phyloP scores from a whole-genome alignment of 2,797 vertebrate species.

The Sebastes reedi region DNA sequence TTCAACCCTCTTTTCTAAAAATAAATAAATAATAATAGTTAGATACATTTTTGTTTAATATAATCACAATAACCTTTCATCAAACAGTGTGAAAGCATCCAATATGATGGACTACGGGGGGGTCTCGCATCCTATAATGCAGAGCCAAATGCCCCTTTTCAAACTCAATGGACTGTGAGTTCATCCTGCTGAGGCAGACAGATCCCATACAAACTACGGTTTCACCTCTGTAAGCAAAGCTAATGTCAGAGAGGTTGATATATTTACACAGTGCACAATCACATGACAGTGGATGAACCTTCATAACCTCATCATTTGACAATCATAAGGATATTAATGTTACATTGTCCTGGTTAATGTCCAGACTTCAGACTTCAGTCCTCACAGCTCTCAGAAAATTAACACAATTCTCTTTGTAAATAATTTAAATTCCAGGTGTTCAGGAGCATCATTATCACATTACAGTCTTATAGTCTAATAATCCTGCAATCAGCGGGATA shows the following conservation, averaged over 20 bases:
- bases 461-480: neutral
- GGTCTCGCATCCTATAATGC: constrained; percentile 71
- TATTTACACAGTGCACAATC: constrained; percentile 56
- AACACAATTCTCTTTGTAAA: neutral
- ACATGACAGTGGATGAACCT: constrained; percentile 33
- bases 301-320: neutral
- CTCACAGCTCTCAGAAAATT: neutral
- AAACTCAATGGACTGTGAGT: constrained; percentile 79
- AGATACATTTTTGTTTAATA: neutral
- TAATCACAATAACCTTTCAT: constrained; percentile 41
- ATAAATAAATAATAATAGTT: constrained; percentile 16
- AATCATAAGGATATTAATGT: neutral
- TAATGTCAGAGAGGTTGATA: constrained; percentile 71
- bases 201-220: constrained; percentile 78
- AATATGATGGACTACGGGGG: constrained; percentile 59
- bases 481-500: neutral
- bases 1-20: neutral
- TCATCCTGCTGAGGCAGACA: constrained; percentile 84
- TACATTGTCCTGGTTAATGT: neutral
- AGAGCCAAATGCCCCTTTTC: constrained; percentile 81
- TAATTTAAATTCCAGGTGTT: neutral
- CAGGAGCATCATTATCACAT: neutral
- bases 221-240: constrained; percentile 87
- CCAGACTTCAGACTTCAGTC: neutral
- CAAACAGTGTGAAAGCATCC: constrained; percentile 75